Evolutionary conservation across 2,113 vertebrate genomes (phyloP).

Genomic region (Petrocephalus microphthalmus): DNA sequence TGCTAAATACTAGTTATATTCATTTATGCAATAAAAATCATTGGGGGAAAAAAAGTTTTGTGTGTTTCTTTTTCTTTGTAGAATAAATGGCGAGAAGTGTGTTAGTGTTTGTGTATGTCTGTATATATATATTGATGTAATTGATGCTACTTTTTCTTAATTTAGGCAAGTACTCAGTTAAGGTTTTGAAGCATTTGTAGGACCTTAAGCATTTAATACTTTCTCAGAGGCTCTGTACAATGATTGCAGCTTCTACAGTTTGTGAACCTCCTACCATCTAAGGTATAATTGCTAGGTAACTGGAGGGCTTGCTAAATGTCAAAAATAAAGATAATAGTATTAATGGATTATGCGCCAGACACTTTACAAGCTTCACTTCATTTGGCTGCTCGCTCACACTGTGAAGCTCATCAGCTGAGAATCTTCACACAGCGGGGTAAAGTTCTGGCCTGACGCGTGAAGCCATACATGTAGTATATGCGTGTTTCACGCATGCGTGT

Average conservation of each 20-base stretch:
- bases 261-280: background rate
- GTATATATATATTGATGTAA: no score
- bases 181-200: constrained; percentile 15
- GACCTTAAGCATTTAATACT: constrained; percentile 22
- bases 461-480: background rate
- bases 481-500: background rate
- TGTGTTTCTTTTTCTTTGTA: background rate
- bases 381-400: background rate
- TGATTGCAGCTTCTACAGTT: constrained; percentile 20
- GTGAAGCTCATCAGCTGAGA: background rate
- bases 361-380: background rate
- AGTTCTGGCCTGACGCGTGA: background rate
- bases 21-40: constrained; percentile 38
- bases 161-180: constrained; percentile 20
- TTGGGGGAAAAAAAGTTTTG: background rate
- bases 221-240: constrained; percentile 11
- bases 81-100: background rate
- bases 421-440: background rate
- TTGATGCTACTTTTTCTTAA: constrained; percentile 32
- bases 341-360: background rate
- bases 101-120: background rate
- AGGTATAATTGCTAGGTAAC: background rate
- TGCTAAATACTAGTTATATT: constrained; percentile 36
- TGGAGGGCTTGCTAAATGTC: constrained; percentile 8
- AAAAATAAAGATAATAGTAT: background rate